A percentile compares a stretch with the other conserved stretches of the same genome.
These are phyloP conservation scores for Gymnoscopelus microlampas DNA, from an alignment of 2,797 vertebrate species.

Conservation along the genomic window DNA sequence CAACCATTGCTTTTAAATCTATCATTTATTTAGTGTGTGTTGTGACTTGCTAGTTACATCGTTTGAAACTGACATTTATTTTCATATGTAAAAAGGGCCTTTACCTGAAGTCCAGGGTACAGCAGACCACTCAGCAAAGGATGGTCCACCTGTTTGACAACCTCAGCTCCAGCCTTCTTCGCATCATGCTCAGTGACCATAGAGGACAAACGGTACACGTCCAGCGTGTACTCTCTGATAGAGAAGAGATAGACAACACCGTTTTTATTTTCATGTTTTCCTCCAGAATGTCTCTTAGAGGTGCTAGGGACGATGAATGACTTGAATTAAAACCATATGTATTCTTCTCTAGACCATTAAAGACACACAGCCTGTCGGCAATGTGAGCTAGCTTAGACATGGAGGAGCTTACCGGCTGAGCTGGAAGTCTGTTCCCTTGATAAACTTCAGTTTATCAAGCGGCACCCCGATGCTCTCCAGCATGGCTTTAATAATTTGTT, in stretches of 20 bases:
- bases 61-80: no score
- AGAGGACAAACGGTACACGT: slow-evolving; percentile 94
- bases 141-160: slow-evolving; percentile 98
- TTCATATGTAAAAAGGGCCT: not conserved
- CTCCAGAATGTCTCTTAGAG: no score
- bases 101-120: slow-evolving; percentile 95
- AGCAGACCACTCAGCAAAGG: slow-evolving; percentile 95
- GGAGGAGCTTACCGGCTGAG: slow-evolving; percentile 89
- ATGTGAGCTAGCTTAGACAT: not conserved
- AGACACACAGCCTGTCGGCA: no score
- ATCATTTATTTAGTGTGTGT: no score
- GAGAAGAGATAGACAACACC: not conserved
- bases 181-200: slow-evolving; percentile 95
- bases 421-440: slow-evolving; percentile 94
- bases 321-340: no score
- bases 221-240: slow-evolving; percentile 93
- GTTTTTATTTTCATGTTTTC: not conserved
- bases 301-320: no score
- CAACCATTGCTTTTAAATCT: no score
- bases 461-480: slow-evolving; percentile 94
- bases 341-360: no score
- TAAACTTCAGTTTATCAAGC: slow-evolving; percentile 91
- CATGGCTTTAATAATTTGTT: slow-evolving; percentile 96
- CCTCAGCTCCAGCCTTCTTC: slow-evolving; percentile 98
- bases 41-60: no score